Evolutionary conservation across 2,888 invertebrate species (phyloP), one percentile per base, ranked within the genome.

Genomic region (Ligdia adustata): DNA sequence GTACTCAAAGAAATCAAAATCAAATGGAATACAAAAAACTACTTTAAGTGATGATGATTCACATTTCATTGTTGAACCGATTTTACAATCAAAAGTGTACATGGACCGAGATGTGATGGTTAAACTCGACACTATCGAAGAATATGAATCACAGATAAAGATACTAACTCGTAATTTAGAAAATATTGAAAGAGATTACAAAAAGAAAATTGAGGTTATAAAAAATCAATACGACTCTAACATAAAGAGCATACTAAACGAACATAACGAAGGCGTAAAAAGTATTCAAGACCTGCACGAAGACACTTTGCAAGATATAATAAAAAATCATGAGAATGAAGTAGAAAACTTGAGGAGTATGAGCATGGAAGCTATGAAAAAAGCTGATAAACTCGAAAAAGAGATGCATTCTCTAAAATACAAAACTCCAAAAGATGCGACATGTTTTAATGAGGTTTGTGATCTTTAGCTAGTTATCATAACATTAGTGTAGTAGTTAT

Each of bases 151-250:
- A 12, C 74, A 78, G 66, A 82, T 90, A 41, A 57, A 62, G 29
- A 47, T 60, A 48, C 62, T 88, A 22, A 77, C 75, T n/a, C 73
- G 68, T 33, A 62, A 75, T 9, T 64, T 90, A 39, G 75, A 79
- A 63, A 76, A 68, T 39, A 69, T 77, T 29, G 81, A 89, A 64
- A 80, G 66, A 49, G 79, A 84, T 57, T 83, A 82, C 41, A 82
- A 81, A 52, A 82, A 76, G 52, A 88, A 82, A 70, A 72, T 87
- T 16, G 79, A 86, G 32, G 81, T 81, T 2, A 75, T 92, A 27
- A 91, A 92, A 75, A 58, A 75, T 9, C 92, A 92, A 60, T 91
- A 91, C 55, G 91, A 92, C 20, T 79, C 70, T 55, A 90, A 92
- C 38, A 85, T 91, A 32, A 90, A 89, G 60, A 87, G 77, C 50